Evolutionary conservation across 2,888 invertebrate species (phyloP).

Genomic region (Himalopsyche japonica): DNA sequence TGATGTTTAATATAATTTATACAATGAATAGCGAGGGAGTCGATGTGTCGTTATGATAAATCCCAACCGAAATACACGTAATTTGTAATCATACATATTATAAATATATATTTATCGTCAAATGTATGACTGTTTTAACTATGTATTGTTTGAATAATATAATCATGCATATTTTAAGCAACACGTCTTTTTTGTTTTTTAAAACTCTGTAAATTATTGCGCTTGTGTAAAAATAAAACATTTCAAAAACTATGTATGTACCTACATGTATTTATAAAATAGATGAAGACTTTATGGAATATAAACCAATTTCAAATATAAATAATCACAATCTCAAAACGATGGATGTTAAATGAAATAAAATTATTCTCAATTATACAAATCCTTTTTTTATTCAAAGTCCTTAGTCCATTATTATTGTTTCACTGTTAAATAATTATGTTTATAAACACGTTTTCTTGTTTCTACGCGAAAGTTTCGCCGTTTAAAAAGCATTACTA

Average conservation of each 20-base stretch:
- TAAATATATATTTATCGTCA: too few species aligned
- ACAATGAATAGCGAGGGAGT: too few species aligned
- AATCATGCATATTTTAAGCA: neutral
- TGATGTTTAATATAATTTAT: neutral
- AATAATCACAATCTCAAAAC: conserved; percentile 5
- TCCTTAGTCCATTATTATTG: neutral
- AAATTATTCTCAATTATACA: conserved; percentile 7
- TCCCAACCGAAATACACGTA: neutral
- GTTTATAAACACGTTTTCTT: too few species aligned
- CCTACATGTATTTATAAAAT: neutral
- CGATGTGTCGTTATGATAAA: too few species aligned
- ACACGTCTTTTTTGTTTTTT: neutral
- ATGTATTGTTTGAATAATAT: neutral
- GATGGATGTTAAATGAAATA: conserved; percentile 23
- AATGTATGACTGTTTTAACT: too few species aligned
- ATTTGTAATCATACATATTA: neutral
- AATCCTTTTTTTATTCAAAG: neutral
- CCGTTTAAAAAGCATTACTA: too few species aligned
- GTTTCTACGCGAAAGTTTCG: too few species aligned
- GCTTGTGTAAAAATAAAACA: neutral
- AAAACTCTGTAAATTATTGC: neutral
- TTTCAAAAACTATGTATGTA: neutral
- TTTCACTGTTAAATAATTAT: too few species aligned
- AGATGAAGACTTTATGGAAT: neutral
- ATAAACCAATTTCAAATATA: neutral